Evolutionary conservation across 2,113 vertebrate genomes (phyloP).

Genomic region (Bagarius yarrelli): DNA sequence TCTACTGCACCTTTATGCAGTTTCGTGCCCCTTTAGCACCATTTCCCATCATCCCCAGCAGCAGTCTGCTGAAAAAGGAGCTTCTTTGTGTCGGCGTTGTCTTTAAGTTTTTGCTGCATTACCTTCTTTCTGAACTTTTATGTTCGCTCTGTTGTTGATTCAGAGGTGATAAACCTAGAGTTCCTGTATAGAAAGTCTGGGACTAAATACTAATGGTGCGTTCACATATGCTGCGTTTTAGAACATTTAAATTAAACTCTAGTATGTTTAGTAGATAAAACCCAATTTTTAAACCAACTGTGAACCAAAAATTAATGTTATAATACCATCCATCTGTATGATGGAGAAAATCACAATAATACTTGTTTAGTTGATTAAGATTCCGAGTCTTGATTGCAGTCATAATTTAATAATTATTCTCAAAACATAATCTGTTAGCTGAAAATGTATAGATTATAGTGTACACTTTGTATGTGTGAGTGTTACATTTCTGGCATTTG

Average conservation of each 20-base stretch:
- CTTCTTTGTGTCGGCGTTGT: not conserved
- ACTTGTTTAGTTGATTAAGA: too few relatives aligned
- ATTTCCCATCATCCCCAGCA: slow-evolving; percentile 56
- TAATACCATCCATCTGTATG: too few relatives aligned
- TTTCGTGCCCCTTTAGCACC: slow-evolving; percentile 62
- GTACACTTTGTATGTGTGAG: slow-evolving; percentile 6
- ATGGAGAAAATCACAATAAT: too few relatives aligned
- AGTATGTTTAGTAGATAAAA: too few relatives aligned
- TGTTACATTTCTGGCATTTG: not conserved
- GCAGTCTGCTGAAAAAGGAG: slow-evolving; percentile 13
- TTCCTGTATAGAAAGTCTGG: too few relatives aligned
- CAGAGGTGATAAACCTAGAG: not conserved
- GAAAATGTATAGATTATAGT: not conserved
- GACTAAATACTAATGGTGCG: not conserved
- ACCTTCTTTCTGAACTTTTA: slow-evolving; percentile 49
- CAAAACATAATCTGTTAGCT: too few relatives aligned
- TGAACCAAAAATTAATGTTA: too few relatives aligned
- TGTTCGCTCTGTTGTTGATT: slow-evolving; percentile 36
- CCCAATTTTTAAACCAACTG: too few relatives aligned
- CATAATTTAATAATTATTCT: too few relatives aligned
- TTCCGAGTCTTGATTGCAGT: too few relatives aligned
- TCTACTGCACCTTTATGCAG: slow-evolving; percentile 61
- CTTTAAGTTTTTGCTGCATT: not conserved
- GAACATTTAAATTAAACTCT: not conserved
- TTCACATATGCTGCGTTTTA: not conserved